Evolutionary conservation across 30 jellyfish, hydroid and myxozoan species (phyloP).

Genomic region (Phacellophora camtschatica): DNA sequence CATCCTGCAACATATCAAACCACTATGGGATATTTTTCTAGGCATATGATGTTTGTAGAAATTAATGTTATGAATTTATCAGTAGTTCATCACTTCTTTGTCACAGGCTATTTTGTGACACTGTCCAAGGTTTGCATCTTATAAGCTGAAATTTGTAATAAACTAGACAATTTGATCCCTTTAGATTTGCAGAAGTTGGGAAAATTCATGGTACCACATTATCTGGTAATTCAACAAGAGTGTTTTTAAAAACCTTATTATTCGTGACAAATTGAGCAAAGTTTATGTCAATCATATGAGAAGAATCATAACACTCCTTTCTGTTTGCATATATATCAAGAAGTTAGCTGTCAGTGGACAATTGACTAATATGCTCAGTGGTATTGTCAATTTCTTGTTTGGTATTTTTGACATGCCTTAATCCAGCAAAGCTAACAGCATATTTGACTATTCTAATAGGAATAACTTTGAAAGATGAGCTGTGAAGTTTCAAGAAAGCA

Average conservation of each 20-base stretch:
- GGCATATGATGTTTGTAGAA: slow-evolving; percentile 3
- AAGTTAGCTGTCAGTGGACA: background rate
- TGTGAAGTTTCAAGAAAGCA: slow-evolving; percentile 16
- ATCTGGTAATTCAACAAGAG: background rate
- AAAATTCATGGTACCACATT: background rate
- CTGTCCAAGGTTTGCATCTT: slow-evolving; percentile 24
- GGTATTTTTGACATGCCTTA: background rate
- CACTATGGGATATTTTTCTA: background rate
- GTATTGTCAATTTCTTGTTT: background rate
- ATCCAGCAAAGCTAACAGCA: background rate
- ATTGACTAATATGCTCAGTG: background rate
- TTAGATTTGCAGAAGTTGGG: slow-evolving; percentile 29
- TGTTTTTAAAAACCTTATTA: background rate
- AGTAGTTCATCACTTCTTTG: background rate
- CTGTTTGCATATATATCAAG: slow-evolving; percentile 26
- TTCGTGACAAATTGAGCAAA: slow-evolving; percentile 9
- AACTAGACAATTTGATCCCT: slow-evolving; percentile 7
- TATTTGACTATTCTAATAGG: too few relatives aligned
- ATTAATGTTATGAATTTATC: background rate
- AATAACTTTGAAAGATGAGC: slow-evolving; percentile 21
- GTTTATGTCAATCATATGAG: background rate
- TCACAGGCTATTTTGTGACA: background rate
- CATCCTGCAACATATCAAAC: background rate
- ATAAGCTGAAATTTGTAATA: slow-evolving; percentile 25
- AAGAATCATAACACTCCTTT: background rate